Evolutionary conservation across 2,888 invertebrate genomes (phyloP), one percentile per base, ranked within the genome.

Genomic region (Brachypterus glaber): DNA sequence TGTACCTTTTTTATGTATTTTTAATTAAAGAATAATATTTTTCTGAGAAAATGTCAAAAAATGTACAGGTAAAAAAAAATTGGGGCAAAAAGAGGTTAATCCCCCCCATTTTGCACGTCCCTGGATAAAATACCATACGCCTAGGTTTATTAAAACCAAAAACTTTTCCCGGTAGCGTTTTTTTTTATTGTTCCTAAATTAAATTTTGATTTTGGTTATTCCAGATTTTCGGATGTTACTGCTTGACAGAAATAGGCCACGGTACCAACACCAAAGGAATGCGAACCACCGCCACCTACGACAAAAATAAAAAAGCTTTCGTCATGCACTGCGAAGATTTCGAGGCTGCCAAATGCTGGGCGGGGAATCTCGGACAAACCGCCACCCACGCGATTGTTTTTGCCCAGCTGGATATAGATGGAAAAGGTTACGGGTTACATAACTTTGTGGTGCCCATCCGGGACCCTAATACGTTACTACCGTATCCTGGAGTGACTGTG

Each of bases 261-360:
- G 93, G 93, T 0, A 89, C 88, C 16, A 93, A 93, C 61, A 86
- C 88, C 0, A 82, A 82, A 54, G 82, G 81, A 3, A 85, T 93
- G 82, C 72, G 82, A 51, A 91, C 91, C 0, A 81, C 78, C 0
- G 92, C 91, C 0, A 86, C 79, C 0, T 93, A 82, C 62, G 76
- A 87, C 55, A 73, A 79, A 0, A 70, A 72, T 39, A 80, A 74
- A 5, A 72, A 77, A 61, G 77, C 78, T 57, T 74, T 90, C 69
- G 62, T 90, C 55, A 70, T 87, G 53, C 70, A 83, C 59, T 72
- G 82, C 36, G 79, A 90, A 44, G 70, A 77, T 69, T 73, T 90
- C 69, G 78, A 88, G 68, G 78, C 89, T 46, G 76, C 78, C 46
- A 74, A 89, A 71, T 76, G 85, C 59, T 95, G 93, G 93, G 82